A percentile compares a stretch with the other conserved stretches of the same genome.
Evolutionary conservation across 2,113 vertebrate species (phyloP).

Genomic region (Sardina pilchardus): DNA sequence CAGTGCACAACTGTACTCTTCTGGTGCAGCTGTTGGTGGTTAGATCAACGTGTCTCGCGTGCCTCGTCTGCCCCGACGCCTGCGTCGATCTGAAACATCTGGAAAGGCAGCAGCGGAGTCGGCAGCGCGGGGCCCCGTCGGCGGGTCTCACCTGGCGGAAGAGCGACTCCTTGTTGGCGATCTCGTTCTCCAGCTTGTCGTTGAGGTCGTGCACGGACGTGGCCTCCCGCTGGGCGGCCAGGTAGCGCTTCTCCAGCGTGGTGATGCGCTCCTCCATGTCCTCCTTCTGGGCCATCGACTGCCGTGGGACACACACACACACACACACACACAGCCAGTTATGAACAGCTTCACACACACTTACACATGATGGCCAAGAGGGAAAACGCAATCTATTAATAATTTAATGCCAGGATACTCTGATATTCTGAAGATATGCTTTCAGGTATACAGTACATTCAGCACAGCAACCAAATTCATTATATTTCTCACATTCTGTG

Average conservation of each 20-base stretch:
- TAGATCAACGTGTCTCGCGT: neutral
- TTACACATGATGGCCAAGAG: neutral
- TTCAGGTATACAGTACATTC: no score
- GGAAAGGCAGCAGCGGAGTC: neutral
- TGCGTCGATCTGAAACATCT: neutral
- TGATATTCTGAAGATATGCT: no score
- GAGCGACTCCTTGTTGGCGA: constrained; percentile 94
- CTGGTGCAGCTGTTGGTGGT: neutral
- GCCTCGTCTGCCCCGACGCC: neutral
- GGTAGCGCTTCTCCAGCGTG: constrained; percentile 98
- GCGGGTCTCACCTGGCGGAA: constrained; percentile 79
- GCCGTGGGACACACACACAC: neutral
- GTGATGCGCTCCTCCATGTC: constrained; percentile 99
- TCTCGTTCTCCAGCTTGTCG: constrained; percentile 96
- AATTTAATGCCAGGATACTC: no score
- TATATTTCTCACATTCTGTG: no score
- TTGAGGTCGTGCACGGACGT: constrained; percentile 97
- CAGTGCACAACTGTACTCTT: neutral
- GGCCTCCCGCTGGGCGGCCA: constrained; percentile 93
- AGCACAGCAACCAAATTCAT: no score
- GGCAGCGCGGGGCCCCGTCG: neutral
- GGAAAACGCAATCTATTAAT: no score
- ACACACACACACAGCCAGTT: neutral
- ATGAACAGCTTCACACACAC: constrained; percentile 18
- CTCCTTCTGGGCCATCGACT: constrained; percentile 97